phyloP scores from a whole-genome alignment of 2,888 invertebrate genomes.

The Sesamia inferens region DNA sequence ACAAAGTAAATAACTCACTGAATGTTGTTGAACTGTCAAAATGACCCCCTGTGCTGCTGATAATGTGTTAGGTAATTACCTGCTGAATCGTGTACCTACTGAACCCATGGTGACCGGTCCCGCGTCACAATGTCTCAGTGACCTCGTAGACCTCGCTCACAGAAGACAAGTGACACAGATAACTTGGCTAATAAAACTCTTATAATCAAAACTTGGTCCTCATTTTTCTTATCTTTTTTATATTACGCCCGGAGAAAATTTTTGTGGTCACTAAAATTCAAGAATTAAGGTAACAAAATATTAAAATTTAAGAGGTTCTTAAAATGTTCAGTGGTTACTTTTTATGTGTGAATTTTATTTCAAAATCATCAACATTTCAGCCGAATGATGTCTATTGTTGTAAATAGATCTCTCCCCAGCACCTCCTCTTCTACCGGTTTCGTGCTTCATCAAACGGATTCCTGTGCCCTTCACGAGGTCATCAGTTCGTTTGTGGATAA shows the following conservation, averaged over 20 bases:
- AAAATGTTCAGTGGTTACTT: not conserved
- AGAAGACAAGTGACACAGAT: slow-evolving; percentile 12
- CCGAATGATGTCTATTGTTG: too few species aligned
- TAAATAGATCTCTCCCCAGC: too few species aligned
- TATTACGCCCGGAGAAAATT: slow-evolving; percentile 38
- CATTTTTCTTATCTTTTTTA: slow-evolving; percentile 28
- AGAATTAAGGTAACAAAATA: slow-evolving; percentile 14
- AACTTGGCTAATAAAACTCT: slow-evolving; percentile 31
- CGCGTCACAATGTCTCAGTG: not conserved
- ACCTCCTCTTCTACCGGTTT: too few species aligned
- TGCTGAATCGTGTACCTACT: not conserved
- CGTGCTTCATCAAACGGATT: too few species aligned
- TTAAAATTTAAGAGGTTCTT: not conserved
- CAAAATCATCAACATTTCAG: too few species aligned
- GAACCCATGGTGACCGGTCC: not conserved
- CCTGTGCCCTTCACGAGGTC: too few species aligned
- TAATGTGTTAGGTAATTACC: too few species aligned
- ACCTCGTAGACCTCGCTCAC: not conserved
- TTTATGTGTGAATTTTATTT: not conserved
- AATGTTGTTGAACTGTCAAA: too few species aligned
- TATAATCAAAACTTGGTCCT: slow-evolving; percentile 20
- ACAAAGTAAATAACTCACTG: too few species aligned
- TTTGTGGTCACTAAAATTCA: slow-evolving; percentile 31
- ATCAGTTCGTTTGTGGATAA: too few species aligned
- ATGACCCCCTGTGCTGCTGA: too few species aligned